Evolutionary conservation across 2,113 vertebrate genomes (phyloP).

Genomic region (Theropithecus gelada): DNA sequence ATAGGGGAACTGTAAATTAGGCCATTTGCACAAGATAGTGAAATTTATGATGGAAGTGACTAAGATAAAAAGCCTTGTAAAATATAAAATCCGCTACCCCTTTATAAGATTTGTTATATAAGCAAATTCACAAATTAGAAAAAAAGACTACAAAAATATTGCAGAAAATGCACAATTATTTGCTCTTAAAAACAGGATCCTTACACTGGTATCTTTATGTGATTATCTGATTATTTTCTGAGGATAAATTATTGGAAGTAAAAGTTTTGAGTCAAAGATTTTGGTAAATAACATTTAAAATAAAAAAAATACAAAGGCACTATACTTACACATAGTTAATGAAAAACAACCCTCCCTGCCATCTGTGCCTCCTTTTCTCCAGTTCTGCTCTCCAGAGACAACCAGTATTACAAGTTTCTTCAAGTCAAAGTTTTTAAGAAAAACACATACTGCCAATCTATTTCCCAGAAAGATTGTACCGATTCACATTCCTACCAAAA

Average conservation of each 20-base stretch:
- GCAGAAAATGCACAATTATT: background rate
- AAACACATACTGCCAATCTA: background rate
- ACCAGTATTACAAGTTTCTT: slow-evolving; percentile 50
- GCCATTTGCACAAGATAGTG: slow-evolving; percentile 5
- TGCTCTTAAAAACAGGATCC: background rate
- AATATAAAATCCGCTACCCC: slow-evolving; percentile 6
- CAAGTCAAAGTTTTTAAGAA: background rate
- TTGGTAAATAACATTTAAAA: background rate
- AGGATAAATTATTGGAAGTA: slow-evolving; percentile 26
- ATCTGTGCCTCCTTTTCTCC: background rate
- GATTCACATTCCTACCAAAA: background rate
- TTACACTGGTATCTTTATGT: background rate
- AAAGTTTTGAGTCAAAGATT: slow-evolving; percentile 34
- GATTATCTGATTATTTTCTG: slow-evolving; percentile 27
- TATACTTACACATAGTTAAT: slow-evolving; percentile 24
- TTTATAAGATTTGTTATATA: slow-evolving; percentile 12
- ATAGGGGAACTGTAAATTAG: background rate
- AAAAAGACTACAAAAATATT: slow-evolving; percentile 21
- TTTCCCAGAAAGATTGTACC: background rate
- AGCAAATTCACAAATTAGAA: background rate
- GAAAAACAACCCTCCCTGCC: background rate
- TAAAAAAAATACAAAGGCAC: background rate
- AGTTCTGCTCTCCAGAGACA: slow-evolving; percentile 36
- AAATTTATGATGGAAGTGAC: slow-evolving; percentile 29
- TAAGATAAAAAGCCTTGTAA: slow-evolving; percentile 30